Evolutionary conservation across 2,113 vertebrate genomes (phyloP).

Genomic region (Entelurus aequoreus): DNA sequence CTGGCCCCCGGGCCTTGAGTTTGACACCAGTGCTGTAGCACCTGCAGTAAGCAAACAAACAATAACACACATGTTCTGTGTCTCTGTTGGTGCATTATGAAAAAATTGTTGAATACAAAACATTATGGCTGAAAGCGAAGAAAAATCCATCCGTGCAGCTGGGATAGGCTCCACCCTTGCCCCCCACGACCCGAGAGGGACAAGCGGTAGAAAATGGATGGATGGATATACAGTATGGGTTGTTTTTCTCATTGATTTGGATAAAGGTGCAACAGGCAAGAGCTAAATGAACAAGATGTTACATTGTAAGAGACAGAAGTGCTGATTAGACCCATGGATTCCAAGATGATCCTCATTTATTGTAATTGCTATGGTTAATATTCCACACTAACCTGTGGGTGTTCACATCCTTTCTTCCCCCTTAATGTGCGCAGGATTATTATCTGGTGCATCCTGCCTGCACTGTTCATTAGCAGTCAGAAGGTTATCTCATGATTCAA

Average conservation of each 20-base stretch:
- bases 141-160: too few relatives aligned
- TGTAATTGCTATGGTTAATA: constrained; percentile 35
- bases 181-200: too few relatives aligned
- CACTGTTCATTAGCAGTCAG: constrained; percentile 58
- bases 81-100: too few relatives aligned
- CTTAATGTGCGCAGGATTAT: constrained; percentile 33
- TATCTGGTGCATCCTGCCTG: constrained; percentile 37
- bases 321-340: constrained; percentile 33
- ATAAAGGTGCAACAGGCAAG: background rate
- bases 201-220: too few relatives aligned
- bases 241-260: background rate
- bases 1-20: too few relatives aligned
- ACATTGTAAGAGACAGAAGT: constrained; percentile 15
- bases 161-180: too few relatives aligned
- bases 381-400: constrained; percentile 25
- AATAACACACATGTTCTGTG: too few relatives aligned
- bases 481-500: constrained; percentile 45
- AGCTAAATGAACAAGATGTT: constrained; percentile 8
- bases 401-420: constrained; percentile 25
- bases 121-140: too few relatives aligned
- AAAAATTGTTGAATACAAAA: too few relatives aligned
- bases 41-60: too few relatives aligned
- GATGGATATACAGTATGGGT: background rate
- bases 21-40: too few relatives aligned
- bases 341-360: constrained; percentile 35